These are phyloP conservation scores for Psococerastis gibbosa DNA, from an alignment of 2,888 invertebrate species.

Conservation along the genomic window DNA sequence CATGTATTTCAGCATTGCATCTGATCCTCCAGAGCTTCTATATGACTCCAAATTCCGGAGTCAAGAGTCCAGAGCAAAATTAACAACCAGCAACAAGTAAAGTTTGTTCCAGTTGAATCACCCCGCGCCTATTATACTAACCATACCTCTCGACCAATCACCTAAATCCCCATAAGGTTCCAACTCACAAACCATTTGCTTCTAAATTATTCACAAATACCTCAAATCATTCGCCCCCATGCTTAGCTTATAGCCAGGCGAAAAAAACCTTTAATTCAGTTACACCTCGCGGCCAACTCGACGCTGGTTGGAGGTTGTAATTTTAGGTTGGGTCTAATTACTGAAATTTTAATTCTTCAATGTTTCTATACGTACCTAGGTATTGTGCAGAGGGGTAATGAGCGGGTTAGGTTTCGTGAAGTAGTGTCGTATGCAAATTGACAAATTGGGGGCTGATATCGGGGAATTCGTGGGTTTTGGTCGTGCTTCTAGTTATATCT, in stretches of 20 bases:
- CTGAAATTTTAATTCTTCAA: not conserved
- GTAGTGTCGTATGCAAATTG: not conserved
- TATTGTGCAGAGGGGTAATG: not conserved
- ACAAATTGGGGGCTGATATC: not conserved
- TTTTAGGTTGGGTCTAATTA: not conserved
- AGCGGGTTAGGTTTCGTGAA: no score
- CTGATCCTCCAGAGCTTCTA: no score
- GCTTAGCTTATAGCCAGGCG: not conserved
- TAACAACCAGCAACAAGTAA: no score
- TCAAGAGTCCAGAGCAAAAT: no score
- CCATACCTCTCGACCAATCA: not conserved
- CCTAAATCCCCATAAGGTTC: not conserved
- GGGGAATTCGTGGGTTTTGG: not conserved
- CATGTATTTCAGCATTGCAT: no score
- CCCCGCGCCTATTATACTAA: not conserved
- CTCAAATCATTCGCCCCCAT: not conserved
- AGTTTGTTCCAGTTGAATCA: no score
- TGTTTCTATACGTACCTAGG: not conserved
- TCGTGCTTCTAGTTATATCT: no score
- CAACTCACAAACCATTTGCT: not conserved
- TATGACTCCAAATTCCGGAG: no score
- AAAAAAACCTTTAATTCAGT: no score
- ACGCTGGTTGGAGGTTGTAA: not conserved
- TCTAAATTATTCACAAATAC: not conserved
- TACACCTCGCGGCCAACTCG: not conserved